Evolutionary conservation across 2,888 invertebrate genomes (phyloP).

Genomic region (Gisinianus flammeolus): DNA sequence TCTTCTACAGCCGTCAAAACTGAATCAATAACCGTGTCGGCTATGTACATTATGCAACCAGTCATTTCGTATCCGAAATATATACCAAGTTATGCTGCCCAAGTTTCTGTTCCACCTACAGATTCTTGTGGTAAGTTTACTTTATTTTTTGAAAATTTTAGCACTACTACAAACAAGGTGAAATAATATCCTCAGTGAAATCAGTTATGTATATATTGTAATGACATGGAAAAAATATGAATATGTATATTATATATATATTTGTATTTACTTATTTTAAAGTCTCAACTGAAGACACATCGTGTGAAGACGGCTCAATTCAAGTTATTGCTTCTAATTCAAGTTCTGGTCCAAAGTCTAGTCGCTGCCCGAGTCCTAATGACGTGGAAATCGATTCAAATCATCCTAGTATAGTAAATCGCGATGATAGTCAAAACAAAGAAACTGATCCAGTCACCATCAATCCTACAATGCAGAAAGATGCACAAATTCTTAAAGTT

Average conservation of each 20-base stretch:
- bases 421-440: constrained; percentile 2
- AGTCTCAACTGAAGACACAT: not conserved
- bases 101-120: constrained; percentile 4
- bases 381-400: not conserved
- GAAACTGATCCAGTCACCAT: not conserved
- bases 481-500: constrained; percentile 25
- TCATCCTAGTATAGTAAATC: not conserved
- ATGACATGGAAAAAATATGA: too few species aligned
- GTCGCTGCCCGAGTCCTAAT: constrained; percentile 1
- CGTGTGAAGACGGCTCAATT: too few species aligned
- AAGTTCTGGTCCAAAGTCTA: constrained; percentile 9
- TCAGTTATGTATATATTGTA: too few species aligned
- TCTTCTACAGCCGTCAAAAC: not conserved
- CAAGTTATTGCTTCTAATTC: not conserved
- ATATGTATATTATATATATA: too few species aligned
- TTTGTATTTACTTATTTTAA: too few species aligned
- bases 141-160: not conserved
- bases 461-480: not conserved
- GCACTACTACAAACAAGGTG: too few species aligned
- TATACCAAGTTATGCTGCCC: constrained; percentile 51
- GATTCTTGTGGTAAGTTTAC: constrained; percentile 19
- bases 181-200: too few species aligned
- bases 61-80: constrained; percentile 55
- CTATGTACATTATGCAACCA: constrained; percentile 23
- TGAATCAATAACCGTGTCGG: not conserved